Evolutionary conservation across 2,113 vertebrate genomes (phyloP).

Genomic region (Centrocercus urophasianus): DNA sequence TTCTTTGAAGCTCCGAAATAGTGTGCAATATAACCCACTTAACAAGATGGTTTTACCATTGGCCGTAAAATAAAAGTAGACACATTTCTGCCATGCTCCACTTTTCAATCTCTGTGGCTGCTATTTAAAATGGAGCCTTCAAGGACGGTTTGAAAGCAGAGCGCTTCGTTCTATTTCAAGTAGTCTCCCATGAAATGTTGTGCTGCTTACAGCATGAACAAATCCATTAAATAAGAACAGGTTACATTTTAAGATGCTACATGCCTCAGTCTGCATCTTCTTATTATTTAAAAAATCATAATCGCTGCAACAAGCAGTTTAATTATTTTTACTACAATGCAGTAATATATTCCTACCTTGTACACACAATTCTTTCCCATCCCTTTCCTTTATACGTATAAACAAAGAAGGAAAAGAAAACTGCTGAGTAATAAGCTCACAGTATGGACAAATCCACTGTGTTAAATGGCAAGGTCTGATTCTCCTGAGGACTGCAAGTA

Average conservation of each 20-base stretch:
- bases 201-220: not conserved
- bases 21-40: not conserved
- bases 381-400: not conserved
- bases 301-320: not conserved
- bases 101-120: not conserved
- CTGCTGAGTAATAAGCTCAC: not conserved
- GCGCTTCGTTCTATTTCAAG: not conserved
- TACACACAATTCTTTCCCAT: not conserved
- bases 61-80: conserved; percentile 8
- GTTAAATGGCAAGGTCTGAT: not conserved
- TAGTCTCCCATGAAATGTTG: not conserved
- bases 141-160: not conserved
- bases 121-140: conserved; percentile 10
- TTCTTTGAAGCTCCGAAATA: conserved; percentile 15
- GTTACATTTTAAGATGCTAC: not conserved
- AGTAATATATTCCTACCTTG: not conserved
- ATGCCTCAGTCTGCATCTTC: not conserved
- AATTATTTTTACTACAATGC: not conserved
- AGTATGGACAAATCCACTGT: not conserved
- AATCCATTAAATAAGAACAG: not conserved
- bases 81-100: not conserved
- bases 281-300: not conserved
- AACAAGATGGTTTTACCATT: not conserved
- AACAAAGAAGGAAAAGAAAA: not conserved
- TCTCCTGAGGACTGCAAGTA: not conserved